A percentile compares a stretch with the other conserved stretches of the same genome.
Conservation (phyloP, 2,888 invertebrate species). For the Hemistola chrysoprasaria region DNA sequence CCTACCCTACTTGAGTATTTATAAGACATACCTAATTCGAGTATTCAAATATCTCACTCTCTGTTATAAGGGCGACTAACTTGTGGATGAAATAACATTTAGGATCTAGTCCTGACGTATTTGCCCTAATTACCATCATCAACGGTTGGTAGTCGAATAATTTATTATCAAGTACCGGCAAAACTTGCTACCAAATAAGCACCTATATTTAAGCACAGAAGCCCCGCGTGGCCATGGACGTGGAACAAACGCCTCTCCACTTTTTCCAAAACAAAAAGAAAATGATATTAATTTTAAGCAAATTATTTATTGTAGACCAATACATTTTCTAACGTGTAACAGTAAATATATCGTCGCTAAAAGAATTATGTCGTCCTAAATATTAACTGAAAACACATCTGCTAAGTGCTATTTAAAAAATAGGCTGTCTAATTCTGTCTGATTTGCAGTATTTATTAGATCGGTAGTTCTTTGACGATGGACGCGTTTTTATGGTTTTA, state of each 20-base stretch:
- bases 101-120: too few relatives aligned
- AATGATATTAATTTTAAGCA: slow-evolving; percentile 33
- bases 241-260: slow-evolving; percentile 28
- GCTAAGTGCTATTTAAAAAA: slow-evolving; percentile 10
- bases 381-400: slow-evolving; percentile 19
- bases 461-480: slow-evolving; percentile 2
- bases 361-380: slow-evolving; percentile 21
- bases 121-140: too few relatives aligned
- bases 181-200: slow-evolving; percentile 35
- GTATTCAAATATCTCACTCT: too few relatives aligned
- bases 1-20: too few relatives aligned
- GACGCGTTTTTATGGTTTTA: too few relatives aligned
- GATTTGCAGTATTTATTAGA: slow-evolving; percentile 14
- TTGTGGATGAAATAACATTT: too few relatives aligned
- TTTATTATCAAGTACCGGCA: slow-evolving; percentile 14
- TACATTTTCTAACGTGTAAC: slow-evolving; percentile 25
- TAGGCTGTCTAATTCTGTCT: slow-evolving; percentile 10
- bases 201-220: slow-evolving; percentile 36
- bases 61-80: too few relatives aligned
- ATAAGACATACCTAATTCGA: too few relatives aligned
- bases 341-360: slow-evolving; percentile 21
- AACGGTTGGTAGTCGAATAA: too few relatives aligned
- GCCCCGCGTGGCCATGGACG: slow-evolving; percentile 33
- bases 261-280: slow-evolving; percentile 38
- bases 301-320: slow-evolving; percentile 17